Evolutionary conservation across 1,140 invertebrate species (phyloP).

Genomic region (Euwallacea similis): DNA sequence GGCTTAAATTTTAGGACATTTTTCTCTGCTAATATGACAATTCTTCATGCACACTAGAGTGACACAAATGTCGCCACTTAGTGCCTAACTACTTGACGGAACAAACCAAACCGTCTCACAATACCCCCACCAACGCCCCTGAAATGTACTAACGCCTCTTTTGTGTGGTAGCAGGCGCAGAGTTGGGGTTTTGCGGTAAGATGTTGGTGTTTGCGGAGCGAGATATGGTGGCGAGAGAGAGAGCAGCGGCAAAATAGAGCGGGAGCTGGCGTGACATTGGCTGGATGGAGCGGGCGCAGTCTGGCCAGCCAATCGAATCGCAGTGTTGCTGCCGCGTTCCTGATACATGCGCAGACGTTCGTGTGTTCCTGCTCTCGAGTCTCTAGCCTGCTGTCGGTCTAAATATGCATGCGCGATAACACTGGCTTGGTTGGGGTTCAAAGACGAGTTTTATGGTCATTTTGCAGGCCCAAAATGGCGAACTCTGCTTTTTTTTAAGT

Average conservation of each 20-base stretch:
- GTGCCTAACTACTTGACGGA: no score
- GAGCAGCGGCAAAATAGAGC: slow-evolving; percentile 12
- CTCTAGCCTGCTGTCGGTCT: slow-evolving; percentile 11
- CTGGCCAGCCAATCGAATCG: slow-evolving; percentile 33
- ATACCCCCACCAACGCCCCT: no score
- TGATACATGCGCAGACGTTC: neutral
- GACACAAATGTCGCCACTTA: no score
- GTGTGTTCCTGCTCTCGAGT: slow-evolving; percentile 17
- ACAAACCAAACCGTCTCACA: no score
- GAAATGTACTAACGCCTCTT: slow-evolving; percentile 30
- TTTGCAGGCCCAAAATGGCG: neutral
- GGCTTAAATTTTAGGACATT: no score
- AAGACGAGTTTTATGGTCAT: slow-evolving; percentile 11
- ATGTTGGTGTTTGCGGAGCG: slow-evolving; percentile 22
- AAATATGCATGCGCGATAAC: neutral
- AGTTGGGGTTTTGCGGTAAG: slow-evolving; percentile 26
- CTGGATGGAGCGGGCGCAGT: slow-evolving; percentile 26
- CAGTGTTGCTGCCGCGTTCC: slow-evolving; percentile 22
- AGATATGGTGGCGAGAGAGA: slow-evolving; percentile 29
- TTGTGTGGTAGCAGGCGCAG: slow-evolving; percentile 38
- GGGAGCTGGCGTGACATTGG: slow-evolving; percentile 26
- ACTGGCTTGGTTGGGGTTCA: slow-evolving; percentile 19
- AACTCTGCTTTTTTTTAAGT: neutral
- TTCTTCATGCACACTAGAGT: no score
- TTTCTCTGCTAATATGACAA: no score